A percentile compares a stretch with the other conserved stretches of the same genome.
Conservation (phyloP, 2,113 vertebrate species). For the Oenanthe oenanthe region DNA sequence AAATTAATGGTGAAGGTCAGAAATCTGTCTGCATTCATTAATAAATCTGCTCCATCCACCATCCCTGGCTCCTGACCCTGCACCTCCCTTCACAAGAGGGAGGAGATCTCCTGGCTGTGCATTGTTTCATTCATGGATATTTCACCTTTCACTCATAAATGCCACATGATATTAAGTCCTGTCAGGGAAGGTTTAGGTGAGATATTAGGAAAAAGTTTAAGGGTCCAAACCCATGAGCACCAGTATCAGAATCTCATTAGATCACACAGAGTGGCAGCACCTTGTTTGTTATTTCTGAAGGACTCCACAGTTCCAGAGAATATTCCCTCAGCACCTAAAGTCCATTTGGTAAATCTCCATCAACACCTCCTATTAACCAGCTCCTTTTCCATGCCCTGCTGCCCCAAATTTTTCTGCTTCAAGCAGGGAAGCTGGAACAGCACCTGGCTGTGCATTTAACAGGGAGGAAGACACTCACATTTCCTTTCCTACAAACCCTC, state of each 20-base stretch:
- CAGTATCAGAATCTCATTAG: rapidly evolving
- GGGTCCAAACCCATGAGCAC: not conserved
- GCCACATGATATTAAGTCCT: no score
- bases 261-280: not conserved
- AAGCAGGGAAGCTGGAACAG: not conserved
- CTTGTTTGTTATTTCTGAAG: not conserved
- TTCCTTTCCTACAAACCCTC: not conserved
- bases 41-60: not conserved
- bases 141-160: no score
- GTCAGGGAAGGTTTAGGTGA: no score
- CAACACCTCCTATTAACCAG: not conserved
- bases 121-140: no score
- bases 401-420: not conserved
- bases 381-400: not conserved
- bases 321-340: not conserved
- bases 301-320: not conserved
- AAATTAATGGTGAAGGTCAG: not conserved
- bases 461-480: not conserved
- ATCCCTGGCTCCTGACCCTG: not conserved
- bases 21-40: not conserved
- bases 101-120: not conserved
- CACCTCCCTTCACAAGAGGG: no score
- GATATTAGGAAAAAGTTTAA: rapidly evolving
- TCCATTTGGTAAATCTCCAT: not conserved
- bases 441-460: not conserved